phyloP scores from a whole-genome alignment of 2,113 vertebrate species.

The Aplodontia rufa region DNA sequence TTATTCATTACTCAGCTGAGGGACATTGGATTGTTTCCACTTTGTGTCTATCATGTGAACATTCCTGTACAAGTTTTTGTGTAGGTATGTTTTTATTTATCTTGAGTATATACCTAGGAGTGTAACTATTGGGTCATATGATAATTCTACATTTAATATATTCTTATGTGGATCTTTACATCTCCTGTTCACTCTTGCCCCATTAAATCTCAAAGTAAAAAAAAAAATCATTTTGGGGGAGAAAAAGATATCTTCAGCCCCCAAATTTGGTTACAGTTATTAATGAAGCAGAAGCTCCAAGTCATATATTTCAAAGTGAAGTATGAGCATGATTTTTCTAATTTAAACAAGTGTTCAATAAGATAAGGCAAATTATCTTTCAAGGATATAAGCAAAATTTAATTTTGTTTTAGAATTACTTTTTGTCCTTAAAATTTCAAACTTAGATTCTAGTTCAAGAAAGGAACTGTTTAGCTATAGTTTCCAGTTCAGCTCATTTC shows the following conservation, averaged over 20 bases:
- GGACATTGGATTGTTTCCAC: neutral
- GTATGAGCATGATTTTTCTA: neutral
- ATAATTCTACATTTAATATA: neutral
- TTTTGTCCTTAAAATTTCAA: neutral
- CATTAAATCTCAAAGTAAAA: slow-evolving; percentile 21
- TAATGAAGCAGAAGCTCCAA: neutral
- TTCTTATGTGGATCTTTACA: neutral
- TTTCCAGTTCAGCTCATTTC: neutral
- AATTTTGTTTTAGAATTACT: neutral
- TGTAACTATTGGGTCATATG: neutral
- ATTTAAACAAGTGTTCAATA: slow-evolving; percentile 38
- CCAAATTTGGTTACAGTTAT: neutral
- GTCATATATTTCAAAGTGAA: neutral
- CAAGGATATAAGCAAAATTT: neutral
- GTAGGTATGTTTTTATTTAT: neutral
- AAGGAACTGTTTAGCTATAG: neutral
- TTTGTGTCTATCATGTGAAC: neutral
- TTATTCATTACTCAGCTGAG: neutral
- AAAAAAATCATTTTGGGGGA: neutral
- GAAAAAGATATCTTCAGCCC: neutral
- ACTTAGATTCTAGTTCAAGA: neutral
- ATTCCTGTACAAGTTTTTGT: neutral
- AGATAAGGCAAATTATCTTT: neutral
- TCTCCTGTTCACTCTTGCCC: neutral
- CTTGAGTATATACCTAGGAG: neutral